Base-by-base conservation (phyloP, 2,888 invertebrate species). In the Dioctria rufipes region DNA sequence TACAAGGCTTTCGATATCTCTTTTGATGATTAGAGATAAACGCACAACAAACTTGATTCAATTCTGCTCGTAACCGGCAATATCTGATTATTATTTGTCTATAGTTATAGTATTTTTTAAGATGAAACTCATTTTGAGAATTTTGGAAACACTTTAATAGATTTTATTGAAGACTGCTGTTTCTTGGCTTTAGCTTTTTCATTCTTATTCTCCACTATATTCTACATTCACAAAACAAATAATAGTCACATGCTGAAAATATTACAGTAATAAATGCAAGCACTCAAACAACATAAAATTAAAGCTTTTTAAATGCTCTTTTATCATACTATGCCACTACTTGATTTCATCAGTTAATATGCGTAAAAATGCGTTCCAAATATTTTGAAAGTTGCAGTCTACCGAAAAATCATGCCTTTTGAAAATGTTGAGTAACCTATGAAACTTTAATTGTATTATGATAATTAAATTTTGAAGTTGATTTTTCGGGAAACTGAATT, bases 401-500 rank as follows among this genome's bases (percentile, higher is more conserved):
- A 54, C 54, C 54, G 54, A 54, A 54, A 54, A 54, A 46, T 6
- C 5, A 46, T 25, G 2, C 25, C 1, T 25, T 25, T 25, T 25
- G 25, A 25, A 25, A 25, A 25, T 1, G 25, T 25, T 25, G 25
- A 25, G 25, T 25, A 25, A 25, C 25, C 25, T 25, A 25, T 25
- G 25, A 25, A 25, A 25, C 25, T 25, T 25, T 25, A 25, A 25
- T 25, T 25, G 25, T 2, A 25, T 25, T 25, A 25, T 25, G 25
- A 25, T 25, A 25, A 25, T 25, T 25, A 46, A 46, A 46, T 46
- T 46, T 46, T 46, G 8, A 46, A 46, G 5, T 46, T 46, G 8
- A 13, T n/a, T 54, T 37, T 25, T 69, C 69, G 69, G 69, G 49
- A 69, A 69, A 51, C 49, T 69, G 25, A 25, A 25, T 0, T 51